Base-by-base conservation (phyloP, 2,888 invertebrate genomes). In the Dioctria linearis region DNA sequence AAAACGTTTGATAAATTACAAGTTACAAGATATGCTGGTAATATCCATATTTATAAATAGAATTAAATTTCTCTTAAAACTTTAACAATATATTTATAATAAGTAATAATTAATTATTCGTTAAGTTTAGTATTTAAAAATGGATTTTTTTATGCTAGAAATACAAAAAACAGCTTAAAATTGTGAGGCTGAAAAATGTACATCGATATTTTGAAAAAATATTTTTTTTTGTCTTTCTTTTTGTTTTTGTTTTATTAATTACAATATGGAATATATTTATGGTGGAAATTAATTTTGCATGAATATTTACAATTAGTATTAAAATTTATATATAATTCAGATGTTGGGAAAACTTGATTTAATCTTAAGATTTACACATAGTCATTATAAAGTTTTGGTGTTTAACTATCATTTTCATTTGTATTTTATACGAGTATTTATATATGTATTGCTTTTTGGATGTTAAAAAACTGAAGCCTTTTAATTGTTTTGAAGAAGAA, bases 61-160 rank as follows among this genome's bases (percentile, higher is more conserved):
- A 75, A 49, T 71, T 59, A 75, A 59, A 59, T 75, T 40, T 75
- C 25, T 25, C 40, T 57, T 75, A 57, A 75, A 75, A 59, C 73
- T 40, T 75, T 75, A 59, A 75, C 57, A 75, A 75, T 75, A 25
- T 25, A 25, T 25, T 1, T 25, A 25, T 25, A 25, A 25, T 25
- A 25, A 25, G 25, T 25, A n/a, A 25, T 25, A 25, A 25, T 25
- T 25, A 25, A 25, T 25, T 25, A 42, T 75, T 75, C 43, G 40
- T 75, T 42, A 49, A 4, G 11, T 54, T 54, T 11, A 8, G 1
- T 54, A 54, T 4, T 54, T 54, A 11, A 54, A 54, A 54, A 11
- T 11, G 11, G 54, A 11, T 11, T 54, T 11, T 54, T 25, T 4
- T 54, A 54, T 54, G 11, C 54, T 54, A 57, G 42, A 59, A 59